A percentile compares a stretch with the other conserved stretches of the same genome.
These are phyloP conservation scores for Cantharis rustica DNA, from an alignment of 2,888 invertebrate genomes.

Conservation along the genomic window DNA sequence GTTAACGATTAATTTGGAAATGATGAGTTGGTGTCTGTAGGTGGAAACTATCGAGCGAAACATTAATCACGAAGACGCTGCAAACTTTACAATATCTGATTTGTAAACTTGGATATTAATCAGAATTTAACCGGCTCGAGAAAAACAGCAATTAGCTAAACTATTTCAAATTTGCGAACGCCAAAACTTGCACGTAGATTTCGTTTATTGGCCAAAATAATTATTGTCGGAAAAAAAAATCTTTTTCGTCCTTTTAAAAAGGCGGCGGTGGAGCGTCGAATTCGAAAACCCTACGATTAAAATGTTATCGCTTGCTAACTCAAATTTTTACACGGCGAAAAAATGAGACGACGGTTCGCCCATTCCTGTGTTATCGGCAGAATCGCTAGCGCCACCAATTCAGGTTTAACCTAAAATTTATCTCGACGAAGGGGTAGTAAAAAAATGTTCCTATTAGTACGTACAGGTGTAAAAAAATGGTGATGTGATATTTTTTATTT, in stretches of 20 bases:
- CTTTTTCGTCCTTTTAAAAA: no score
- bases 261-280: no score
- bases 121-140: constrained; percentile 4
- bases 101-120: constrained; percentile 16
- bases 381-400: constrained; percentile 15
- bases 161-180: background rate
- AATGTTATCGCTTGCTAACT: no score
- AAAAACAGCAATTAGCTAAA: background rate
- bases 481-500: background rate
- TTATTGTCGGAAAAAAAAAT: no score
- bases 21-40: constrained; percentile 10
- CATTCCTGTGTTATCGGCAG: constrained; percentile 19
- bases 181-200: background rate
- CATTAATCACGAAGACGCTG: constrained; percentile 14
- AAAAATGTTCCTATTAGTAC: background rate
- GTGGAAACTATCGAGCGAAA: constrained; percentile 2
- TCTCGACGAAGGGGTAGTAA: background rate
- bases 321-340: background rate
- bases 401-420: constrained; percentile 7
- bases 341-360: background rate
- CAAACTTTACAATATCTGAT: constrained; percentile 8
- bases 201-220: background rate
- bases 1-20: constrained; percentile 12
- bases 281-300: no score
- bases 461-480: background rate